phyloP scores from a whole-genome alignment of 1,140 invertebrate genomes.

The Dolichoris vasculosae region DNA sequence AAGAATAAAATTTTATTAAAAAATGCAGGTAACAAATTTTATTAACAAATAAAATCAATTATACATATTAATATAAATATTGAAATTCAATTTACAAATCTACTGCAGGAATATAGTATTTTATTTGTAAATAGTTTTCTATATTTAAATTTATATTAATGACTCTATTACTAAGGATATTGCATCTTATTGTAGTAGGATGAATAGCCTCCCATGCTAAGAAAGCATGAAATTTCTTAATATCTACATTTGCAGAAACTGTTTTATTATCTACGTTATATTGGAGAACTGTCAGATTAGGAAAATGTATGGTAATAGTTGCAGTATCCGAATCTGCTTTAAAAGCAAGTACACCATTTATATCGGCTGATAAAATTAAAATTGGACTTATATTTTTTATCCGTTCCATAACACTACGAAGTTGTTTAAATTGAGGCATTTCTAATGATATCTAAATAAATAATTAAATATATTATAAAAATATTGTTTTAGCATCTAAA shows the following conservation, averaged over 20 bases:
- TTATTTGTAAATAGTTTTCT: constrained; percentile 76
- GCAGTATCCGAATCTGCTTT: constrained; percentile 85
- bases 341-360: constrained; percentile 81
- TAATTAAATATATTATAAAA: constrained; percentile 25
- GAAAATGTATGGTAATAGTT: constrained; percentile 85
- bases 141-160: constrained; percentile 77
- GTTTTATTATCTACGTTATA: constrained; percentile 55
- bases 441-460: constrained; percentile 83
- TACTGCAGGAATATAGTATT: constrained; percentile 78
- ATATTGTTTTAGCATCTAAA: neutral
- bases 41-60: neutral
- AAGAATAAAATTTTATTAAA: neutral
- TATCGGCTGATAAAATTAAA: constrained; percentile 82
- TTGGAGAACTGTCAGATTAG: constrained; percentile 76
- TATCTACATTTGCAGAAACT: constrained; percentile 75
- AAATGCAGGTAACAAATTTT: too few species aligned
- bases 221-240: constrained; percentile 77
- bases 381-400: constrained; percentile 85
- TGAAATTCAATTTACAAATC: constrained; percentile 37
- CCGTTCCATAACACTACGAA: constrained; percentile 85
- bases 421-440: constrained; percentile 83
- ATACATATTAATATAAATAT: neutral
- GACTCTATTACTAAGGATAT: constrained; percentile 74
- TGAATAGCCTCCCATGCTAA: constrained; percentile 77
- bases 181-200: constrained; percentile 77